Conservation (phyloP, 1,140 invertebrate genomes). For the Microplitis demolitor region DNA sequence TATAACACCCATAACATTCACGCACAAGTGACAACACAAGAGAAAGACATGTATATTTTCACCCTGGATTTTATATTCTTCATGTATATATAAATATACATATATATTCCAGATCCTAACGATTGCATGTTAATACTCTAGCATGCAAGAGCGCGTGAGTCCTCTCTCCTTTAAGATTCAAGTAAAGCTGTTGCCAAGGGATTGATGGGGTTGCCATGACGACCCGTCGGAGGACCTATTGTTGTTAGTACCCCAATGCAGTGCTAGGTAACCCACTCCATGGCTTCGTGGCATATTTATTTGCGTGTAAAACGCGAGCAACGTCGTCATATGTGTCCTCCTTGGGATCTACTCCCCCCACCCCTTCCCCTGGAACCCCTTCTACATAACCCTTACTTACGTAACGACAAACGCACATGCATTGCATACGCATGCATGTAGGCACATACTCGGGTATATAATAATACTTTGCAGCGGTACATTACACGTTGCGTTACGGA, state of each 20-base stretch:
- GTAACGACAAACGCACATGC: slow-evolving; percentile 7
- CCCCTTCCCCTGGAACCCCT: no score
- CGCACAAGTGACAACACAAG: no score
- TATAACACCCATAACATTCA: no score
- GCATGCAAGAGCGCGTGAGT: slow-evolving; percentile 33
- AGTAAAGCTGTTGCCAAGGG: slow-evolving; percentile 60
- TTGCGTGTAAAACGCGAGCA: slow-evolving; percentile 47
- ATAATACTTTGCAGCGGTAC: slow-evolving; percentile 17
- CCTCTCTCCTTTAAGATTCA: slow-evolving; percentile 60
- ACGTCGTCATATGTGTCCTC: slow-evolving; percentile 12
- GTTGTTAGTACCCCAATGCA: slow-evolving; percentile 53
- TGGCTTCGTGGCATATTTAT: slow-evolving; percentile 58
- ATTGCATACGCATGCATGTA: neutral
- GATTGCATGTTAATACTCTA: slow-evolving; percentile 24
- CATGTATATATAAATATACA: neutral
- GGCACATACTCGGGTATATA: slow-evolving; percentile 15
- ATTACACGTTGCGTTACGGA: neutral
- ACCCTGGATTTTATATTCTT: no score
- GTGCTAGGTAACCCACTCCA: slow-evolving; percentile 33
- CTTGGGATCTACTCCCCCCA: neutral
- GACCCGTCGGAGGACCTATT: slow-evolving; percentile 56
- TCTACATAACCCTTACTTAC: slow-evolving; percentile 22
- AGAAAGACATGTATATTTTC: no score
- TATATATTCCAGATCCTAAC: slow-evolving; percentile 9
- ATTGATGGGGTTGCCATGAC: slow-evolving; percentile 61